Conservation (phyloP, 2,797 vertebrate species). For the Momotus momota region DNA sequence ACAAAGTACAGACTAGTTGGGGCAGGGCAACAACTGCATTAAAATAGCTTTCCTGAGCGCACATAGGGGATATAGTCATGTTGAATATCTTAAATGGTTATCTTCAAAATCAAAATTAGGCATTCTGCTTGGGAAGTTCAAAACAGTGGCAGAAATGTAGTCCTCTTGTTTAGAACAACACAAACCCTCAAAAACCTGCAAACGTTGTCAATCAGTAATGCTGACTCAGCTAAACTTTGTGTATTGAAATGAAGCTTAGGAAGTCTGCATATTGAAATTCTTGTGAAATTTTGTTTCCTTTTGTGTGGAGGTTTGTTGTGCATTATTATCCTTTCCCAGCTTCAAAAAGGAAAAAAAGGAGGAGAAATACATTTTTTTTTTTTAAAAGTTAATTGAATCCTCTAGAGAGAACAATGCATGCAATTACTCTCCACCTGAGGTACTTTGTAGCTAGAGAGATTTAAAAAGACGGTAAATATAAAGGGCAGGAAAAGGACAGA, state of each 20-base stretch:
- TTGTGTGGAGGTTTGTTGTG: neutral
- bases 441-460: neutral
- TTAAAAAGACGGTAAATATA: neutral
- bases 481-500: neutral
- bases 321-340: neutral
- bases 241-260: neutral
- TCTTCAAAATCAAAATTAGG: neutral
- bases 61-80: neutral
- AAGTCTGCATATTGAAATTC: neutral
- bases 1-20: neutral
- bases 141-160: neutral
- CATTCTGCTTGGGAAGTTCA: neutral
- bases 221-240: neutral
- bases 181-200: neutral
- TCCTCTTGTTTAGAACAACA: neutral
- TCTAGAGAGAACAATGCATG: neutral
- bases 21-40: neutral
- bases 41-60: neutral
- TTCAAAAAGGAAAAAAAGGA: neutral
- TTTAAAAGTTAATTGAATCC: neutral
- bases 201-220: neutral
- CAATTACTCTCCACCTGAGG: neutral
- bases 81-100: neutral
- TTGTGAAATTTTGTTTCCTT: conserved; percentile 7
- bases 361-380: neutral